These are phyloP conservation scores for Pogonocherus hispidulus DNA, from an alignment of 2,888 invertebrate species.

Conservation along the genomic window DNA sequence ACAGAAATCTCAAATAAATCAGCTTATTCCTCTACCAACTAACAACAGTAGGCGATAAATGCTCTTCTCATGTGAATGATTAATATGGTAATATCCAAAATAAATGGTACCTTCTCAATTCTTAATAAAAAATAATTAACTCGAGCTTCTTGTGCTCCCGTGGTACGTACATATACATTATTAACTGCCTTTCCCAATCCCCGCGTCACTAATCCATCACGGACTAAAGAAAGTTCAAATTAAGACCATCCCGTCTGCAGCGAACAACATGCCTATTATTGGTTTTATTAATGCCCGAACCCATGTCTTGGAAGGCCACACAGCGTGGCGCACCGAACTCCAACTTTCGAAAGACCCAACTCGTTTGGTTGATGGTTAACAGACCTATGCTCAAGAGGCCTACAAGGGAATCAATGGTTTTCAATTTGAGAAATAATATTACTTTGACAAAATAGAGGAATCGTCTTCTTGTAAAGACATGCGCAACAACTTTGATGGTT, in stretches of 20 bases:
- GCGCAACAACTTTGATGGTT: too few species aligned
- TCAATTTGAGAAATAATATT: too few species aligned
- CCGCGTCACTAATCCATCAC: neutral
- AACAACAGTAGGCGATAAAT: too few species aligned
- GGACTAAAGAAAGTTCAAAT: neutral
- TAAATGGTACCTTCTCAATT: neutral
- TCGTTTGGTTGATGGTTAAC: constrained; percentile 2
- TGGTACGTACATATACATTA: neutral
- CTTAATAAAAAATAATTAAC: neutral
- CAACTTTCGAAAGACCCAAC: constrained; percentile 16
- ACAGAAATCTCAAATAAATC: too few species aligned
- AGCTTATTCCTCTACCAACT: too few species aligned
- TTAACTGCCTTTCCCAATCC: neutral
- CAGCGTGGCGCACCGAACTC: constrained; percentile 13
- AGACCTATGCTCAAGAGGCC: neutral
- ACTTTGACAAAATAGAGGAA: too few species aligned
- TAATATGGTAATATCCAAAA: too few species aligned
- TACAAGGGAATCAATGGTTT: too few species aligned
- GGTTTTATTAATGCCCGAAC: constrained; percentile 11
- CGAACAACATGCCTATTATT: constrained; percentile 7
- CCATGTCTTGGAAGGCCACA: constrained; percentile 13
- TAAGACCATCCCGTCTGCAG: constrained; percentile 2
- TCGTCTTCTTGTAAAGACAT: too few species aligned
- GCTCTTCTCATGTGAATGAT: too few species aligned
- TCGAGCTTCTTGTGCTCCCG: neutral